phyloP scores from a whole-genome alignment of 1,140 invertebrate genomes.

The Maconellicoccus hirsutus region DNA sequence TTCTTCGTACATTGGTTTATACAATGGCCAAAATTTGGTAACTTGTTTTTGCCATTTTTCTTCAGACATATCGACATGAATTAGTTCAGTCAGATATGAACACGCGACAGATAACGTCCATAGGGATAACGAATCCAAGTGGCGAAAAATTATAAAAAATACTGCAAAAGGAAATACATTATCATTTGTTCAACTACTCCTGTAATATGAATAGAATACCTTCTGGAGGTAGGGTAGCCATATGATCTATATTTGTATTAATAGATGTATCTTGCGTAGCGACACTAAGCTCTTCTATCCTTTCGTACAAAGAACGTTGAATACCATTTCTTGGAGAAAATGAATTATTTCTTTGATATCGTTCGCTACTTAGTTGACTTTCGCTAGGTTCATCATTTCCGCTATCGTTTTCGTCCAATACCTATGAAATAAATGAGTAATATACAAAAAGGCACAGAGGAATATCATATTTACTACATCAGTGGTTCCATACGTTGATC shows the following conservation, averaged over 20 bases:
- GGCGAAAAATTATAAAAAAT: constrained; percentile 72
- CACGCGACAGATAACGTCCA: constrained; percentile 79
- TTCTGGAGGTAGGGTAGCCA: neutral
- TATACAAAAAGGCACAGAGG: neutral
- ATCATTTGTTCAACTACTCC: neutral
- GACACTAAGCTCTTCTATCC: neutral
- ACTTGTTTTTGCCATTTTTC: constrained; percentile 66
- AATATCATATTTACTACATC: no score
- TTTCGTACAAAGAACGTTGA: constrained; percentile 6
- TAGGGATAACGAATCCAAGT: constrained; percentile 81
- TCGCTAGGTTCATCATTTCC: constrained; percentile 13
- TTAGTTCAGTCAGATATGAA: constrained; percentile 64
- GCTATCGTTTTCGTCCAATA: constrained; percentile 1
- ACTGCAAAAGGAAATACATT: constrained; percentile 38
- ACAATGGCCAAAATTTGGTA: constrained; percentile 67
- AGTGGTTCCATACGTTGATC: neutral
- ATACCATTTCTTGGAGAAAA: neutral
- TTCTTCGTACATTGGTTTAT: constrained; percentile 53
- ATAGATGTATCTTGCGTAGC: neutral
- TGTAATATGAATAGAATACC: neutral
- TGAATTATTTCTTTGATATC: neutral
- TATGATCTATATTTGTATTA: neutral
- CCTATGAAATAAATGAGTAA: neutral
- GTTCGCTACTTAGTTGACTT: neutral
- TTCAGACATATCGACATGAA: constrained; percentile 59